Evolutionary conservation across 2,113 vertebrate genomes (phyloP).

Genomic region (Silurus asotus): DNA sequence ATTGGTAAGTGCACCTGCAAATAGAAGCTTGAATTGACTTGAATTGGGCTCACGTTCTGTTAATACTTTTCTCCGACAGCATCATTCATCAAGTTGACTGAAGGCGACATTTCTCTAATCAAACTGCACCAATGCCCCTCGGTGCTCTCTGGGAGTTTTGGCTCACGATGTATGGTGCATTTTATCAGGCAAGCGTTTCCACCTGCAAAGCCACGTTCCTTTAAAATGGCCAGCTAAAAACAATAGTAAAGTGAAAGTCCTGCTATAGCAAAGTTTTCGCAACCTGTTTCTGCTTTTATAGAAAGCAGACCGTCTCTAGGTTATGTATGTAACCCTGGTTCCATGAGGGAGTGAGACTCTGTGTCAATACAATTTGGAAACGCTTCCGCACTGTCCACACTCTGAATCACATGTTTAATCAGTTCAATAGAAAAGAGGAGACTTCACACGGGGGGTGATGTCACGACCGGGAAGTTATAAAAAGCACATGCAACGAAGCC

Average conservation of each 20-base stretch:
- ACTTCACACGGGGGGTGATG: too few relatives aligned
- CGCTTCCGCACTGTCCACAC: too few relatives aligned
- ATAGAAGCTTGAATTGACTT: slow-evolving; percentile 4
- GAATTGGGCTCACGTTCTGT: slow-evolving; percentile 9
- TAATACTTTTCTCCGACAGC: slow-evolving; percentile 27
- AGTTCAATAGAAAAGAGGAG: too few relatives aligned
- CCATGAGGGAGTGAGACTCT: too few relatives aligned
- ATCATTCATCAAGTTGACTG: slow-evolving; percentile 32
- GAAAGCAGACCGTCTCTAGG: background rate
- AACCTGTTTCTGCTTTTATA: background rate
- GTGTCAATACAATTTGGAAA: too few relatives aligned
- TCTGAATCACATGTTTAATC: too few relatives aligned
- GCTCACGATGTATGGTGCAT: background rate
- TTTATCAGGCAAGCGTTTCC: slow-evolving; percentile 36
- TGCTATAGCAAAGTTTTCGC: background rate
- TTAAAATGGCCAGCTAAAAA: slow-evolving; percentile 14
- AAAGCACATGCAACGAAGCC: too few relatives aligned
- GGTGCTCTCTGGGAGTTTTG: background rate
- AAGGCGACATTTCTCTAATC: slow-evolving; percentile 35
- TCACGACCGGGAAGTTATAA: too few relatives aligned
- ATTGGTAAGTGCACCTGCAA: background rate
- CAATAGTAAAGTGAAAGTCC: slow-evolving; percentile 2
- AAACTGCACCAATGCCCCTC: slow-evolving; percentile 20
- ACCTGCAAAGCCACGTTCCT: background rate
- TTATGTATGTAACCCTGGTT: too few relatives aligned